phyloP scores from a whole-genome alignment of 2,113 vertebrate species.

The Dinomys branickii region DNA sequence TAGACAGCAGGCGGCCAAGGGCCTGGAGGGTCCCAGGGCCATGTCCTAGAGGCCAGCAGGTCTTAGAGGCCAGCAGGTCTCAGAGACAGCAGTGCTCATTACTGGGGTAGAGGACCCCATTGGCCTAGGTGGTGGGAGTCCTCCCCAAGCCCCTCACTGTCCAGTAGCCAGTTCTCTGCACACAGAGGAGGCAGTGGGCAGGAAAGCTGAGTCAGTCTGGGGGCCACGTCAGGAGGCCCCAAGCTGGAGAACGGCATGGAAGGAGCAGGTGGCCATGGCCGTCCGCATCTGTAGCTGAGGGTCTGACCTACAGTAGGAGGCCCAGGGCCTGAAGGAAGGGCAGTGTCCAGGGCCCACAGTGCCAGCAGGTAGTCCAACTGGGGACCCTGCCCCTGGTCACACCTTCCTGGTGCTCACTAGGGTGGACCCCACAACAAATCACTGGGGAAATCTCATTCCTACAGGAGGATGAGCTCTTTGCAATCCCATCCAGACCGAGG shows the following conservation, averaged over 20 bases:
- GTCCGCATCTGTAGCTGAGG: neutral
- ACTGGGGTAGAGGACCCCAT: neutral
- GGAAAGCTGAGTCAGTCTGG: neutral
- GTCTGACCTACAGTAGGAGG: neutral
- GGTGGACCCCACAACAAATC: neutral
- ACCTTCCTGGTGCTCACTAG: neutral
- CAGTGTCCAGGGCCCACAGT: no score
- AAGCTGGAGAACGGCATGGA: neutral
- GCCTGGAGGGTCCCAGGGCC: no score
- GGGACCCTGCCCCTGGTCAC: accelerated
- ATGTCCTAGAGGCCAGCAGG: neutral
- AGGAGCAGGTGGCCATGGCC: no score
- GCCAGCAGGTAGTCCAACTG: neutral
- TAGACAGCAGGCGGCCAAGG: no score
- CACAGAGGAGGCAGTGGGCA: neutral
- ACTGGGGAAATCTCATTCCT: neutral
- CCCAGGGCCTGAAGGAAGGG: neutral
- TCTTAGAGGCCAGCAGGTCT: neutral
- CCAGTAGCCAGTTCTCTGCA: neutral
- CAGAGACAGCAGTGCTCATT: no score
- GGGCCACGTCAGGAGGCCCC: neutral
- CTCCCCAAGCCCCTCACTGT: accelerated
- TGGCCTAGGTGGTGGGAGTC: accelerated
- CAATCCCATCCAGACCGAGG: neutral
- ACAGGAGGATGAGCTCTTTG: neutral